A percentile compares a stretch with the other conserved stretches of the same genome.
These are phyloP conservation scores for Vombatus ursinus DNA, from an alignment of 2,113 vertebrate species.

Conservation along the genomic window DNA sequence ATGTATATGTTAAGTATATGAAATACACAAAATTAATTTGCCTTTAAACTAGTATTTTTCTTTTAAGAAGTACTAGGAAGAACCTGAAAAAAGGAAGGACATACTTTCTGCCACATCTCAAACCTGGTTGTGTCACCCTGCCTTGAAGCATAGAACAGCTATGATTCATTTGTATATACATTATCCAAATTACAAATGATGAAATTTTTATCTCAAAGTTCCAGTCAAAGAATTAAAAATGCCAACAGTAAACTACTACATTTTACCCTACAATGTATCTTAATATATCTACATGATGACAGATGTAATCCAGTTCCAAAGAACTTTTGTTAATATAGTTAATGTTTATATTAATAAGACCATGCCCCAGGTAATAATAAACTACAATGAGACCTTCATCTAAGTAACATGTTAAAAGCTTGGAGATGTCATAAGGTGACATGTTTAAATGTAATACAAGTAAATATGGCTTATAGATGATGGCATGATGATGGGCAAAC, in stretches of 20 bases:
- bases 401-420: constrained; percentile 77
- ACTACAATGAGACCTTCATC: constrained; percentile 77
- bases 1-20: neutral
- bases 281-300: constrained; percentile 6
- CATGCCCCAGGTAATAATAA: constrained; percentile 66
- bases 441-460: constrained; percentile 78
- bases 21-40: neutral
- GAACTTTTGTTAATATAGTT: constrained; percentile 56
- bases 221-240: constrained; percentile 13
- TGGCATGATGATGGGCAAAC: constrained; percentile 51
- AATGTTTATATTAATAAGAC: constrained; percentile 69
- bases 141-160: neutral
- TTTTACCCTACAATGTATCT: constrained; percentile 16
- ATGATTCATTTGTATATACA: constrained; percentile 33
- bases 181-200: constrained; percentile 17
- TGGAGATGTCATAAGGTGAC: constrained; percentile 64
- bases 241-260: neutral
- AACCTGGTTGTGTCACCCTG: neutral
- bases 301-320: neutral
- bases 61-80: neutral
- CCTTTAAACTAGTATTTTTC: neutral
- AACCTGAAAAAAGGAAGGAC: constrained; percentile 22
- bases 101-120: neutral
- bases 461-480: constrained; percentile 73
- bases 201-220: constrained; percentile 8